These are phyloP conservation scores for Thysanoteuthis rhombus DNA, from an alignment of 2,888 invertebrate genomes.

Conservation along the genomic window DNA sequence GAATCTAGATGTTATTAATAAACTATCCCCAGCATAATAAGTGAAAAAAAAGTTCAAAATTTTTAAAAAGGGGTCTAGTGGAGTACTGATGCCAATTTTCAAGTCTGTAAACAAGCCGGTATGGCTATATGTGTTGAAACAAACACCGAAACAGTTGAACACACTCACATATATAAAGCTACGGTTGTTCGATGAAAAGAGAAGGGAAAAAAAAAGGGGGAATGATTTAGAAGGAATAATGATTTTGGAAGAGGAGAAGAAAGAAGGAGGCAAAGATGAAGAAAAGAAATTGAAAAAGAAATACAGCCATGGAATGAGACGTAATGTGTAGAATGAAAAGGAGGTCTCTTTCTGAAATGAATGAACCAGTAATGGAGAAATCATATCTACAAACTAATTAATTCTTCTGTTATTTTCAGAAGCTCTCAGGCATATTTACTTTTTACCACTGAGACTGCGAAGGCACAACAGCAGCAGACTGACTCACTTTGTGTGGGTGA, in stretches of 20 bases:
- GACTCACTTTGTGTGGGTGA: neutral
- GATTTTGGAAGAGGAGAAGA: no score
- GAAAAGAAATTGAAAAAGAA: neutral
- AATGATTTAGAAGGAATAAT: neutral
- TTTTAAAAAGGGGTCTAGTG: no score
- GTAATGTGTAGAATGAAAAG: neutral
- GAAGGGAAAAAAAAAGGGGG: no score
- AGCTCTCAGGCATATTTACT: neutral
- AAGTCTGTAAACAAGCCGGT: no score
- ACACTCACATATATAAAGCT: no score
- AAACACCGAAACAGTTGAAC: no score
- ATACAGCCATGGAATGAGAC: neutral
- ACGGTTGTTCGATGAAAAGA: no score
- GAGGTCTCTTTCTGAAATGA: neutral
- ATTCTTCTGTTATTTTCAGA: constrained; percentile 12
- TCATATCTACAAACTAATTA: constrained; percentile 12
- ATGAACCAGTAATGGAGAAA: neutral
- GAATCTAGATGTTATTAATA: no score
- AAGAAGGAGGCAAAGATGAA: neutral
- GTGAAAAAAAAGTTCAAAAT: no score
- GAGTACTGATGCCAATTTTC: no score
- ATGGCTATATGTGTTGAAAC: no score
- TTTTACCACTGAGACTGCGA: neutral
- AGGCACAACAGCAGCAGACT: neutral
- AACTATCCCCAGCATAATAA: no score